phyloP scores from a whole-genome alignment of 2,113 vertebrate genomes.

The Crocuta crocuta region DNA sequence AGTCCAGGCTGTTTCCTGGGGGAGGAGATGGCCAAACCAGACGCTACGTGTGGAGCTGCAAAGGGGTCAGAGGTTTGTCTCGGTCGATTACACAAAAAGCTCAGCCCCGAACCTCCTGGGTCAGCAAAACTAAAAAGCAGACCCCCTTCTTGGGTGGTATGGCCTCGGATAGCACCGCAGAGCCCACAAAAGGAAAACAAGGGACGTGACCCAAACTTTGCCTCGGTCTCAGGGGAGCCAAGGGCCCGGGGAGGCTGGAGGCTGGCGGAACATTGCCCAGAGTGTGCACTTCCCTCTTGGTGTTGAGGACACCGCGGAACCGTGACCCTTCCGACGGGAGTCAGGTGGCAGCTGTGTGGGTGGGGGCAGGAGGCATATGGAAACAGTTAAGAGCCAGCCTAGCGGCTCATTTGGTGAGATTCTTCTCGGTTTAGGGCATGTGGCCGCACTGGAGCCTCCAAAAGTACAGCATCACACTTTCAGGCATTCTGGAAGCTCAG shows the following conservation, averaged over 20 bases:
- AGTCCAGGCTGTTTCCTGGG: neutral
- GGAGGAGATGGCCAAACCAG: slow-evolving; percentile 35
- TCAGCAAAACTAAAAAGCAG: slow-evolving; percentile 75
- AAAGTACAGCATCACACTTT: neutral
- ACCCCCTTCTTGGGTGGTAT: slow-evolving; percentile 76
- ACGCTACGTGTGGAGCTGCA: neutral
- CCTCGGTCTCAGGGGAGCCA: neutral
- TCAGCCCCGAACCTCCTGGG: neutral
- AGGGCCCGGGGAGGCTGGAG: neutral
- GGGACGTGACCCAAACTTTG: neutral
- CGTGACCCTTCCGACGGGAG: neutral
- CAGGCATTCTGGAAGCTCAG: neutral
- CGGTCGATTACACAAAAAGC: slow-evolving; percentile 10
- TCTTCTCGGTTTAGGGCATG: neutral
- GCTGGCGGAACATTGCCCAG: neutral
- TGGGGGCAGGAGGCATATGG: neutral
- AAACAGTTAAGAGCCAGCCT: neutral
- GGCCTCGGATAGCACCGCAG: neutral
- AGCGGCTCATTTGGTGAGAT: neutral
- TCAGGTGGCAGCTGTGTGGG: accelerated
- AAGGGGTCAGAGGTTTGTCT: slow-evolving; percentile 69
- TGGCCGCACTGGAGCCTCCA: neutral
- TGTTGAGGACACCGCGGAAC: accelerated
- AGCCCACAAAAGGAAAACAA: slow-evolving; percentile 69
- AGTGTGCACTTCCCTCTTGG: neutral